Evolutionary conservation across 2,797 vertebrate genomes (phyloP), one percentile per base, ranked within the genome.

Genomic region (Stomatorhinus walkeri): DNA sequence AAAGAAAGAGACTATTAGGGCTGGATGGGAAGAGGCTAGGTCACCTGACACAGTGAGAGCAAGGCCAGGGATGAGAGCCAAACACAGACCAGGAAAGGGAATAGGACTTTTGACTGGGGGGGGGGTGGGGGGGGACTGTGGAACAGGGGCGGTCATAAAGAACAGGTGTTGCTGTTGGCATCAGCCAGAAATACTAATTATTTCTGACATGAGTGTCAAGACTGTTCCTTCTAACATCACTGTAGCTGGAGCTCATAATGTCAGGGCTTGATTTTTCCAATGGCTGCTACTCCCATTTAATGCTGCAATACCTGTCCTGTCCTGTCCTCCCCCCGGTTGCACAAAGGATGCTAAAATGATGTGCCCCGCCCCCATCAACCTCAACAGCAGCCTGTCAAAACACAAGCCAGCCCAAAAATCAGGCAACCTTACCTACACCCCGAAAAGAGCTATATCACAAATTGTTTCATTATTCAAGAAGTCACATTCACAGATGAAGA

Each of bases 381-480:
- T 24, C n/a, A 49, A 84, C n/a, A 1, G 40, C 43, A 84, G 81
- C 81, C 81, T 84, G 81, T 22, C n/a, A n/a, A 84, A 84, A 51
- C 48, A 24, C 81, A 49, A 51, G 81, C 81, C 43, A 49, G 46
- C 48, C 48, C 81, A 85, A 51, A 85, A 85, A 51, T 40, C 68
- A 28, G 43, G 46, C 19, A 24, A 19, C 79, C 84, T 54, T 28
- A 86, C 49, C 14, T 4, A 90, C 88, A 89, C 86, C 68, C 68
- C 85, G 93, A 93, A 95, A 94, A 91, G 94, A 89, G 91, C 86
- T 56, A 89, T 89, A 92, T 32, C 68, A 72, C 68, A 64, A 28
- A 64, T 28, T 64, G 90, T 92, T 96, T 94, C 96, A 95, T 96
- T 95, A 96, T 96, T 95, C 92, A 96, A 92, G 93, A 93, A 91